phyloP scores from a whole-genome alignment of 92 coral and sea anemone species.

The Porites lobata region DNA sequence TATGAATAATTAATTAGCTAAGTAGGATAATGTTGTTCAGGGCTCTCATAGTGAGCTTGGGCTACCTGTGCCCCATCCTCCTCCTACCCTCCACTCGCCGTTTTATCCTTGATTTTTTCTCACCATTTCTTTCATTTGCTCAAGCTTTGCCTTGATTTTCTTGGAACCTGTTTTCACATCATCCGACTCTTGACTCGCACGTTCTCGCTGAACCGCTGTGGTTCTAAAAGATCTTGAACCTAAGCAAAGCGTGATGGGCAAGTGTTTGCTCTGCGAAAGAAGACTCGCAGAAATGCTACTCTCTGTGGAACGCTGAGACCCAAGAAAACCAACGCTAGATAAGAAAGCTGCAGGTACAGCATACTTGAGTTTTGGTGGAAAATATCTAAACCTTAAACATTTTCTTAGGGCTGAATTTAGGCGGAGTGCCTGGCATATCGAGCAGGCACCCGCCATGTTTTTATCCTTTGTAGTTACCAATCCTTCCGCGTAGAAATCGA shows the following conservation, averaged over 20 bases:
- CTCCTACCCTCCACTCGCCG: too few relatives aligned
- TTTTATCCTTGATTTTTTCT: neutral
- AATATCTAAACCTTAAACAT: neutral
- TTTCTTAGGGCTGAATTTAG: neutral
- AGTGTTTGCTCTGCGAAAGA: constrained; percentile 4
- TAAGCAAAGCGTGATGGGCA: neutral
- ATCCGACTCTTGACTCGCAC: constrained; percentile 10
- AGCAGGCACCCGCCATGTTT: constrained; percentile 49
- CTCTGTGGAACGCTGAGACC: constrained; percentile 18
- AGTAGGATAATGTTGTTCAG: too few relatives aligned
- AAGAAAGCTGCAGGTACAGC: constrained; percentile 9
- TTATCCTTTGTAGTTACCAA: neutral
- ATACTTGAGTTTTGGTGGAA: constrained; percentile 7
- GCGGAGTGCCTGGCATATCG: constrained; percentile 16
- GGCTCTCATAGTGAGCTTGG: too few relatives aligned
- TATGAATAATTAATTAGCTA: too few relatives aligned
- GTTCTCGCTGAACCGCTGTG: constrained; percentile 2
- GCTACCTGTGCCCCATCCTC: too few relatives aligned
- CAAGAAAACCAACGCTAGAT: constrained; percentile 26
- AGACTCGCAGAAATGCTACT: neutral
- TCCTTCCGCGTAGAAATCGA: neutral
- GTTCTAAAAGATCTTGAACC: constrained; percentile 1
- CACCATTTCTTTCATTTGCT: constrained; percentile 85
- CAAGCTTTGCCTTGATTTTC: constrained; percentile 59
- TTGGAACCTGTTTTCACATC: constrained; percentile 35